Conservation (phyloP, 1,140 invertebrate genomes). For the Helicoverpa zea region DNA sequence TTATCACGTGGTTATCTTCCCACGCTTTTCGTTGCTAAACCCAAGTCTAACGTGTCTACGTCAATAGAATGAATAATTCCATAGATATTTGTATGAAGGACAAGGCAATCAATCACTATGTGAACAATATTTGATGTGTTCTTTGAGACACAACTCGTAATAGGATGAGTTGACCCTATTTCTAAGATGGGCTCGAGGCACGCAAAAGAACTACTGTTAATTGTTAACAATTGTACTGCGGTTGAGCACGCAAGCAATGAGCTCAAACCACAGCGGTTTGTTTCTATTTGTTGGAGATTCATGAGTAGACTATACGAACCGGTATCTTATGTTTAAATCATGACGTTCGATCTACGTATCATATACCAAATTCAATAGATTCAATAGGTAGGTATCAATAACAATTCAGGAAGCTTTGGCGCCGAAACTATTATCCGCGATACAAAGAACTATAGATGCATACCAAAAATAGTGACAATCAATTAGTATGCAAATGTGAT, state of each 20-base stretch:
- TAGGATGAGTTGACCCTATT: constrained; percentile 74
- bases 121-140: constrained; percentile 42
- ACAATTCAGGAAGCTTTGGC: constrained; percentile 36
- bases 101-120: constrained; percentile 21
- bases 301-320: constrained; percentile 39
- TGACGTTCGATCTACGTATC: constrained; percentile 28
- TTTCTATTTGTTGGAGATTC: constrained; percentile 45
- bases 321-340: constrained; percentile 43
- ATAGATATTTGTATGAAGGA: constrained; percentile 53
- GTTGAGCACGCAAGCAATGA: constrained; percentile 74
- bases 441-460: constrained; percentile 34
- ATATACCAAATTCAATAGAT: constrained; percentile 4
- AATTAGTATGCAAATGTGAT: constrained; percentile 60
- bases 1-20: constrained; percentile 68
- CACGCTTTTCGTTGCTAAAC: constrained; percentile 69
- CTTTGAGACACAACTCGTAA: constrained; percentile 41
- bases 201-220: constrained; percentile 83
- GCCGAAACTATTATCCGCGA: constrained; percentile 35
- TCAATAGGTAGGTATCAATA: not conserved
- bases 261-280: constrained; percentile 60
- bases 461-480: constrained; percentile 40
- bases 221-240: constrained; percentile 82
- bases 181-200: constrained; percentile 73
- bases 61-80: constrained; percentile 68
- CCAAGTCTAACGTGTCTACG: constrained; percentile 69